phyloP scores from a whole-genome alignment of 2,113 vertebrate genomes.

The Archocentrus centrarchus region DNA sequence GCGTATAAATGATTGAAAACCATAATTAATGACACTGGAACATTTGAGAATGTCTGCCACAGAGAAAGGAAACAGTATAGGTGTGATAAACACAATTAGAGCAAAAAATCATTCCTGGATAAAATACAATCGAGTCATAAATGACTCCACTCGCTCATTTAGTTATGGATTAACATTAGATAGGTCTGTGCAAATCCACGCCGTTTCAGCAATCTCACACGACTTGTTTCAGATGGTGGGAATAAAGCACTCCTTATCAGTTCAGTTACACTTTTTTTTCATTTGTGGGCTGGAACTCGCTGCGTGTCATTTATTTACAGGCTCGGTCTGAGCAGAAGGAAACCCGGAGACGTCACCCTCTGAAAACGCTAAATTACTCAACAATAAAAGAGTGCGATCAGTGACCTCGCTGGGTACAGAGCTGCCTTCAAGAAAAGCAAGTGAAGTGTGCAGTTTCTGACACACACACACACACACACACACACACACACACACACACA shows the following conservation, averaged over 20 bases:
- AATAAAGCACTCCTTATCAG: not conserved
- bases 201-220: too few relatives aligned
- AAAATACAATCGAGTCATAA: not conserved
- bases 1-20: not conserved
- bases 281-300: not conserved
- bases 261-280: not conserved
- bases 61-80: not conserved
- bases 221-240: not conserved
- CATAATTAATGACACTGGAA: not conserved
- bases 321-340: not conserved
- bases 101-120: too few relatives aligned
- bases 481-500: not conserved
- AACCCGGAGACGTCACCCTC: not conserved
- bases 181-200: not conserved
- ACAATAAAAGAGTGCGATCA: not conserved
- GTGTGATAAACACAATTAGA: not conserved
- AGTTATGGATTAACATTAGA: not conserved
- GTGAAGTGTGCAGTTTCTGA: not conserved
- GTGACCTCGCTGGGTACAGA: constrained; percentile 7
- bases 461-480: not conserved
- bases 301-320: not conserved
- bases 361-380: not conserved
- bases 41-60: not conserved
- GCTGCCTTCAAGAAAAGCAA: constrained; percentile 22
- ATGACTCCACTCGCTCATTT: not conserved